phyloP scores from a whole-genome alignment of 2,797 vertebrate species.

The Mus caroli region DNA sequence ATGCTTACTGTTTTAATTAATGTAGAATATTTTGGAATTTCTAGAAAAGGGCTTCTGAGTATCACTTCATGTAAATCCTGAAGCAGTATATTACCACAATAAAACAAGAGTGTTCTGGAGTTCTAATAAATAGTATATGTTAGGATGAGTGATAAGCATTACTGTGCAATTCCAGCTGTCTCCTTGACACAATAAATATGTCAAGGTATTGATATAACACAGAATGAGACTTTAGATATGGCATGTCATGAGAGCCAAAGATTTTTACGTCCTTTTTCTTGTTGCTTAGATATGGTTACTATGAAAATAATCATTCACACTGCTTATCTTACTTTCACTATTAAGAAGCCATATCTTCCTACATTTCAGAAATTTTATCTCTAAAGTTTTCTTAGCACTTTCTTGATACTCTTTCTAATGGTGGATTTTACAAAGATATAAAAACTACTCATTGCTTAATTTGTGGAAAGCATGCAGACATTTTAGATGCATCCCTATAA shows the following conservation, averaged over 20 bases:
- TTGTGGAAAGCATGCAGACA: constrained; percentile 8
- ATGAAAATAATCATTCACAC: constrained; percentile 48
- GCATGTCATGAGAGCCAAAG: not conserved
- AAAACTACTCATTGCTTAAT: not conserved
- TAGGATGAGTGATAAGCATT: not conserved
- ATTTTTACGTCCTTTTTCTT: constrained; percentile 45
- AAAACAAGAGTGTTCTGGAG: not conserved
- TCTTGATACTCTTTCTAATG: not conserved
- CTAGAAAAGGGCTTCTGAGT: not conserved
- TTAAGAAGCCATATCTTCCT: constrained; percentile 12
- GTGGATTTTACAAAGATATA: not conserved
- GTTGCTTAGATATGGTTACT: constrained; percentile 75
- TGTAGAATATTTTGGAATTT: not conserved
- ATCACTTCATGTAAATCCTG: not conserved
- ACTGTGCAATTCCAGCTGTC: not conserved
- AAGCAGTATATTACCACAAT: not conserved
- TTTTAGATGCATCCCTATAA: too few relatives aligned
- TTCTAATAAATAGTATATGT: not conserved
- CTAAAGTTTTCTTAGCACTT: constrained; percentile 13
- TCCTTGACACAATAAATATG: not conserved
- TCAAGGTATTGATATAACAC: not conserved
- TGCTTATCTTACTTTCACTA: constrained; percentile 43
- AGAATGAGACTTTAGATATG: constrained; percentile 10
- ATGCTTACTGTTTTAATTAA: not conserved
- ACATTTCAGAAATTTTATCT: not conserved